Base-by-base conservation (phyloP, 2,888 invertebrate genomes). In the Ctenicera cuprea region DNA sequence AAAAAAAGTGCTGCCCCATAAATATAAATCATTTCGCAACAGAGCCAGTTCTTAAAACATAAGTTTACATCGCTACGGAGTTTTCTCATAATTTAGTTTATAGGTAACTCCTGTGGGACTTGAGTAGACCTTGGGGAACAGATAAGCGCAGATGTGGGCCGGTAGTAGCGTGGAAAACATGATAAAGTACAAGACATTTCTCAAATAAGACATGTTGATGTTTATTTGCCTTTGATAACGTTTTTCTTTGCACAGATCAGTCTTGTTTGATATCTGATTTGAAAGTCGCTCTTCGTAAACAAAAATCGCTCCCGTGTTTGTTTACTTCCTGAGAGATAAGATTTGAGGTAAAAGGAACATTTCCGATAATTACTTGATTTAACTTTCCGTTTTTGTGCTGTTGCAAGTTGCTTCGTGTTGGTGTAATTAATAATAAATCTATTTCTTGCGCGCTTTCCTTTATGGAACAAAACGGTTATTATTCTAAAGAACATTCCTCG, bases 41-140 rank as follows among this genome's bases (percentile, higher is more conserved):
- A 64, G 43, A 54, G 41, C 54, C 71, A 71, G 68, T 71, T 77
- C 79, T 77, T 79, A 80, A 80, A 80, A 80, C 80, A 80, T 76
- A 80, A 80, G 80, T 80, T 80, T 78, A 80, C 79, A 78, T 78
- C 78, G 74, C 75, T 75, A 69, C 54, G 62, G 80, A 80, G 78
- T 80, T 80, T 80, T 78, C 80, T 77, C 80, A 80, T 80, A 80
- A 80, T 80, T 80, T 80, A 78, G 77, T 73, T 71, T 61, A n/a
- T n/a, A 76, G 79, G 78, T 80, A 77, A 78, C 72, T 77, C 77
- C 77, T 75, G 22, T 45, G 67, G 76, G 78, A 73, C 70, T 71
- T 57, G 48, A 54, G 52, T 61, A 71, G 66, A 73, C 73, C 69
- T 71, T 57, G 41, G 71, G 66, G 73, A 72, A 43, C 26, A 73